These are phyloP conservation scores for Chondrosia reniformis DNA, from an alignment of 37 sponge, comb jelly and placozoan genomes.

Conservation along the genomic window DNA sequence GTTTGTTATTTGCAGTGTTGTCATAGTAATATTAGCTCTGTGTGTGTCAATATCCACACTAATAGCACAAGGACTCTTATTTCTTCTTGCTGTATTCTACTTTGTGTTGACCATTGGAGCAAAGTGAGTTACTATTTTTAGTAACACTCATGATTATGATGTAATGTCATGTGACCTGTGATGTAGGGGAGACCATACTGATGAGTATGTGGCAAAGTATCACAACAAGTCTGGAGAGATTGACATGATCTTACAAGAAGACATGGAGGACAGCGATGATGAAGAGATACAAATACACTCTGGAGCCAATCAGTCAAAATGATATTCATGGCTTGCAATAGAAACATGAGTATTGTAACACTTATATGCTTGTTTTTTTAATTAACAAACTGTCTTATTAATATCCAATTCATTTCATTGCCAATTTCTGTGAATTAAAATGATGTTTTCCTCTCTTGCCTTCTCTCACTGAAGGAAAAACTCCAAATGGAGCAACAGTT, in stretches of 20 bases:
- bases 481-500: too few species aligned
- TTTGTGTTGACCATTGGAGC: constrained; percentile 67
- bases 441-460: too few species aligned
- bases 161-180: too few species aligned
- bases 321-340: too few species aligned
- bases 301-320: too few species aligned
- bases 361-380: too few species aligned
- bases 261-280: constrained; percentile 24
- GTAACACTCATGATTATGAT: background rate
- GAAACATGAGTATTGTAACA: too few species aligned
- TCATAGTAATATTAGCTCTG: constrained; percentile 34
- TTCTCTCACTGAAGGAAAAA: too few species aligned
- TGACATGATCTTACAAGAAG: constrained; percentile 16
- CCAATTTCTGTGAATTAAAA: too few species aligned
- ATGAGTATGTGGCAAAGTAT: background rate
- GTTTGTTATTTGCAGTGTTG: too few species aligned
- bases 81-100: constrained; percentile 52
- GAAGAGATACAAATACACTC: background rate
- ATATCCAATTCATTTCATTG: too few species aligned
- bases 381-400: too few species aligned
- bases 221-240: constrained; percentile 19
- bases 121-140: constrained; percentile 29
- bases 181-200: background rate
- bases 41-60: constrained; percentile 61
- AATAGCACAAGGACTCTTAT: constrained; percentile 36